phyloP scores from a whole-genome alignment of 2,113 vertebrate species.

The Cavia aperea region DNA sequence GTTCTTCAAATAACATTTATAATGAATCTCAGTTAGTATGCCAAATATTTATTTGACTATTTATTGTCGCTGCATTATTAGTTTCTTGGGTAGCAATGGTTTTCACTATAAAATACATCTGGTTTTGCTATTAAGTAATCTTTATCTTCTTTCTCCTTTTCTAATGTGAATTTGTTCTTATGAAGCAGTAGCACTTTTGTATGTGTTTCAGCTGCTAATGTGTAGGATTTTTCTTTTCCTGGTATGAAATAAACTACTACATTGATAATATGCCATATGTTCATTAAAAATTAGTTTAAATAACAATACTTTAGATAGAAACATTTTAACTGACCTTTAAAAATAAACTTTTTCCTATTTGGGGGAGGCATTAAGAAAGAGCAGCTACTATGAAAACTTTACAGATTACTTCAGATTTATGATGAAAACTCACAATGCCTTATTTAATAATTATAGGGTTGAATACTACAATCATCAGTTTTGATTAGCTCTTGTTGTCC shows the following conservation, averaged over 20 bases:
- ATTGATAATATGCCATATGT: neutral
- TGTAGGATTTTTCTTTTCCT: neutral
- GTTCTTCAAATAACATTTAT: slow-evolving; percentile 34
- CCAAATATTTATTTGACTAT: slow-evolving; percentile 8
- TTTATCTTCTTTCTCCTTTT: neutral
- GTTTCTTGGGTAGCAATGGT: neutral
- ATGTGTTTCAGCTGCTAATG: neutral
- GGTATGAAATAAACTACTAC: neutral
- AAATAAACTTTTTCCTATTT: neutral
- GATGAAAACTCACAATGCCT: slow-evolving; percentile 45
- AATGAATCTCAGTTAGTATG: slow-evolving; percentile 44
- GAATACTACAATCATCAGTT: slow-evolving; percentile 12
- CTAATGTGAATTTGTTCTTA: neutral
- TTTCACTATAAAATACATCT: neutral
- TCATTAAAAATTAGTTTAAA: neutral
- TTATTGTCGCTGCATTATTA: neutral
- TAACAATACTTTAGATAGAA: neutral
- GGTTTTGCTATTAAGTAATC: neutral
- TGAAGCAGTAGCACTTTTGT: neutral
- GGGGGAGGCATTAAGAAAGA: slow-evolving; percentile 7
- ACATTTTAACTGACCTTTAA: neutral
- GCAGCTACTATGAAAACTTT: neutral
- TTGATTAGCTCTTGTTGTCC: slow-evolving; percentile 57
- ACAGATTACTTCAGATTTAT: slow-evolving; percentile 9
- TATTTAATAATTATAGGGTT: neutral